Conservation (phyloP, 2,113 vertebrate species). For the Upupa epops region DNA sequence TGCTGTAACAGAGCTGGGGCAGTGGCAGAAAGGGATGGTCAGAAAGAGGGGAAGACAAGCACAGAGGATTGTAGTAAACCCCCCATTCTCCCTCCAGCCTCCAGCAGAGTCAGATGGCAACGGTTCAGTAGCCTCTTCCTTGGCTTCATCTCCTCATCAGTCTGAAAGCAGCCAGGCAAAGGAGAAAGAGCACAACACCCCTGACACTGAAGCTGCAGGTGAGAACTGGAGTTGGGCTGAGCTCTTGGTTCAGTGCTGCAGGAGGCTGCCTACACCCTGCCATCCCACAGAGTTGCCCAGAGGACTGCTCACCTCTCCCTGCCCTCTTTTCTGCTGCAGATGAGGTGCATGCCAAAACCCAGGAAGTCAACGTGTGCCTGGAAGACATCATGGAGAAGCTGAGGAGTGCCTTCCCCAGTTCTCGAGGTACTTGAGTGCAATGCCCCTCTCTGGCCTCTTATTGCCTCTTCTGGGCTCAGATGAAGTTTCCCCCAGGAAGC, state of each 20-base stretch:
- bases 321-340: constrained; percentile 70
- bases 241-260: neutral
- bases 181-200: constrained; percentile 84
- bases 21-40: neutral
- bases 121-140: constrained; percentile 83
- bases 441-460: constrained; percentile 58
- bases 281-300: neutral
- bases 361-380: constrained; percentile 91
- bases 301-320: neutral
- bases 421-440: constrained; percentile 72
- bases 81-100: constrained; percentile 76
- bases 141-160: constrained; percentile 86
- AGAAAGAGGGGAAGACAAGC: neutral
- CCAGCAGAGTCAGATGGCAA: constrained; percentile 86
- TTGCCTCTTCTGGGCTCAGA: constrained; percentile 24
- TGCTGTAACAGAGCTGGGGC: neutral
- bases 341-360: constrained; percentile 84
- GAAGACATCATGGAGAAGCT: constrained; percentile 98
- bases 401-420: constrained; percentile 89
- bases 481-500: neutral
- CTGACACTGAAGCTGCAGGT: constrained; percentile 92
- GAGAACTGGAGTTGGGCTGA: neutral
- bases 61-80: rapidly evolving
- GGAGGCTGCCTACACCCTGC: neutral
- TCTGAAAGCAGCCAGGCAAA: constrained; percentile 83